A percentile compares a stretch with the other conserved stretches of the same genome.
Evolutionary conservation across 2,888 invertebrate species (phyloP).

Genomic region (Strigamia crassipes): DNA sequence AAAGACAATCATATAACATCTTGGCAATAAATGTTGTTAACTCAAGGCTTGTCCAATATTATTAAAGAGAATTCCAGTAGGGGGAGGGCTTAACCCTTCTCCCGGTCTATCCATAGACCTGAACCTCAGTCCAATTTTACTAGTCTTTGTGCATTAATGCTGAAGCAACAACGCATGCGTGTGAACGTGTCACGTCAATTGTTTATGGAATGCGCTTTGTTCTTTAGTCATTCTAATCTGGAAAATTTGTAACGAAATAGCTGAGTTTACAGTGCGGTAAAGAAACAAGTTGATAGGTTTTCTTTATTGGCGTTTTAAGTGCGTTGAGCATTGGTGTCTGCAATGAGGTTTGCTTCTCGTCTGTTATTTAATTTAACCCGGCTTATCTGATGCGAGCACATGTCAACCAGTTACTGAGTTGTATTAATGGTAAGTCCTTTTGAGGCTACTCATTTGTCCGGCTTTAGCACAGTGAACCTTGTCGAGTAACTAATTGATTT

Average conservation of each 20-base stretch:
- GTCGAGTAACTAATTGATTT: not conserved
- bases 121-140: no score
- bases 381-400: not conserved
- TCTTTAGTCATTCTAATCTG: no score
- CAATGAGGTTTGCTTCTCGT: not conserved
- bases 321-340: not conserved
- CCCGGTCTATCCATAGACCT: no score
- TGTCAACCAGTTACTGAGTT: not conserved
- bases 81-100: no score
- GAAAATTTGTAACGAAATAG: not conserved
- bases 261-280: not conserved
- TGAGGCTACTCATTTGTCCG: slow-evolving; percentile 3
- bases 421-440: slow-evolving; percentile 4
- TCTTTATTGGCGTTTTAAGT: not conserved
- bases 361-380: slow-evolving; percentile 10
- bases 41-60: no score
- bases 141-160: no score
- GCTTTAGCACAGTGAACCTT: not conserved
- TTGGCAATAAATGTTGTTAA: no score
- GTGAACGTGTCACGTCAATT: no score
- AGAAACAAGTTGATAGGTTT: not conserved
- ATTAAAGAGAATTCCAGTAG: no score
- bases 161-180: no score
- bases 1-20: no score
- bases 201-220: no score